Evolutionary conservation across 1,140 invertebrate genomes (phyloP).

Genomic region (Drosophila micromelanica): DNA sequence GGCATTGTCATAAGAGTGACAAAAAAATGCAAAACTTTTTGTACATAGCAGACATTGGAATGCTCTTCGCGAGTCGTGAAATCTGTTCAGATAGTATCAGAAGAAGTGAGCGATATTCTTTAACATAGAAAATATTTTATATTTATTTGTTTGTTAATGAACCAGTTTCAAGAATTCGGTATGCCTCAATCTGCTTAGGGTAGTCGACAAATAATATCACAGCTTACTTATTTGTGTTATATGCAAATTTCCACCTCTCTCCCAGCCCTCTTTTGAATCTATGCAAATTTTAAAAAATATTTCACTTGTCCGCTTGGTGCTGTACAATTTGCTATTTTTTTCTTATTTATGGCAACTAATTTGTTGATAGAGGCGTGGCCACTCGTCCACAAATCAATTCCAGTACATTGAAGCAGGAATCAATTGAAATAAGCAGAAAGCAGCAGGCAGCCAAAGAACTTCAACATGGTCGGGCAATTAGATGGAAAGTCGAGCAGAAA

Average conservation of each 20-base stretch:
- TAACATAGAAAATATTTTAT: too few relatives aligned
- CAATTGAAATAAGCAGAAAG: slow-evolving; percentile 60
- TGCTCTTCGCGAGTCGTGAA: slow-evolving; percentile 34
- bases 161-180: background rate
- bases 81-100: background rate
- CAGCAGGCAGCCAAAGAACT: slow-evolving; percentile 23
- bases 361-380: slow-evolving; percentile 66
- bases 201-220: slow-evolving; percentile 21
- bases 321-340: slow-evolving; percentile 39
- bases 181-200: background rate
- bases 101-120: too few relatives aligned
- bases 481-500: slow-evolving; percentile 63
- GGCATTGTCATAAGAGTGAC: slow-evolving; percentile 65
- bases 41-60: slow-evolving; percentile 3
- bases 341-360: slow-evolving; percentile 79
- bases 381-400: slow-evolving; percentile 76
- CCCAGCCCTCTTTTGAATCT: background rate
- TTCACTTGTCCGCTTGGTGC: slow-evolving; percentile 43
- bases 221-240: slow-evolving; percentile 24
- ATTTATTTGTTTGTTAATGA: background rate
- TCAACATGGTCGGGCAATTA: slow-evolving; percentile 67
- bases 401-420: slow-evolving; percentile 80
- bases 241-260: slow-evolving; percentile 34
- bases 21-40: background rate
- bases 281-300: slow-evolving; percentile 58